Evolutionary conservation across 2,797 vertebrate genomes (phyloP).

Genomic region (Coreius guichenoti): DNA sequence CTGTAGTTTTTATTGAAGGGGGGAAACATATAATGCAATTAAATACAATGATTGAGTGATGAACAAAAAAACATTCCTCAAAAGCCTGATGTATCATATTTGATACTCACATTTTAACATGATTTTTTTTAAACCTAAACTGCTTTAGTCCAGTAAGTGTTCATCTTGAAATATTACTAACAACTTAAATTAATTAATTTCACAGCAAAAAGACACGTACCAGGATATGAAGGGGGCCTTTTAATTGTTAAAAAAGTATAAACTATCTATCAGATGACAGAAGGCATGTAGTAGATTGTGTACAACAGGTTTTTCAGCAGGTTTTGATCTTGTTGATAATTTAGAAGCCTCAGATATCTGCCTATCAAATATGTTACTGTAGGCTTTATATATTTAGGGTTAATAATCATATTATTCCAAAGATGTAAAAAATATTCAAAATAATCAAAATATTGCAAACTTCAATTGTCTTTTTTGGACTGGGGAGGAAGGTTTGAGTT

Average conservation of each 20-base stretch:
- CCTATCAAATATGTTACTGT: no score
- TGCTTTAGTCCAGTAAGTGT: neutral
- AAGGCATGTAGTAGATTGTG: neutral
- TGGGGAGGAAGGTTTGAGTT: no score
- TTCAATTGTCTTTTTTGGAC: neutral
- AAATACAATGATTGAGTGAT: neutral
- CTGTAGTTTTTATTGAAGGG: no score
- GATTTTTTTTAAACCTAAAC: neutral
- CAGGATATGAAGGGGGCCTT: neutral
- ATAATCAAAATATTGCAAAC: no score
- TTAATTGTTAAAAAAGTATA: neutral
- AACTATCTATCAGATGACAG: neutral
- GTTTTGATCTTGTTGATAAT: no score
- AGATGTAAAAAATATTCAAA: neutral
- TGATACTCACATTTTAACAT: neutral
- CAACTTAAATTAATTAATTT: neutral
- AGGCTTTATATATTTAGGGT: neutral
- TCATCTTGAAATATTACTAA: neutral
- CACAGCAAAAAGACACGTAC: neutral
- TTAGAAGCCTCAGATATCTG: no score
- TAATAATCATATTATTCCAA: neutral
- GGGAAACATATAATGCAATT: neutral
- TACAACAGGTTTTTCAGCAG: no score
- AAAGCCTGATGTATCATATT: neutral
- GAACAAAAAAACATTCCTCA: neutral